These are phyloP conservation scores for Mohoua ochrocephala DNA, from an alignment of 2,113 vertebrate species.

Conservation along the genomic window DNA sequence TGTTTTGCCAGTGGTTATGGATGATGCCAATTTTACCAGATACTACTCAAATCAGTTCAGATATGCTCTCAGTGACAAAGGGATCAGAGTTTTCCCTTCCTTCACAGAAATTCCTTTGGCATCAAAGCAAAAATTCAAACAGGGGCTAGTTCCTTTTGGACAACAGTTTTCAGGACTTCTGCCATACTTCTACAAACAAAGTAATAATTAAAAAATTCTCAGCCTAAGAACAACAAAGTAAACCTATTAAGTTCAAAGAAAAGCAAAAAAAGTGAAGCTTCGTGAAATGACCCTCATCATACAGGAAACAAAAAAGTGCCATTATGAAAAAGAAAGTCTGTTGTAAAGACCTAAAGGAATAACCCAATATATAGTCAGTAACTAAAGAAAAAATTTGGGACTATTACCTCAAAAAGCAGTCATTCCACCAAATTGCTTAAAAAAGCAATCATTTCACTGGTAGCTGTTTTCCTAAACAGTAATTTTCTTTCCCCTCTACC, in stretches of 20 bases:
- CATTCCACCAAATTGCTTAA: neutral
- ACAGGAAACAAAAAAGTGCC: neutral
- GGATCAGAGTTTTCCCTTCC: neutral
- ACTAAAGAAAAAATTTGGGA: neutral
- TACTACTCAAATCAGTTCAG: neutral
- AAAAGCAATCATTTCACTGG: neutral
- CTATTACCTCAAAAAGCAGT: neutral
- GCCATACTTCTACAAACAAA: neutral
- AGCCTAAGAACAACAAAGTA: neutral
- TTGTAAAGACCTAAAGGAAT: neutral
- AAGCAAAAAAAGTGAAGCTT: neutral
- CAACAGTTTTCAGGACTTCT: neutral
- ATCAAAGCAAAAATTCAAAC: neutral
- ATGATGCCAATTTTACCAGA: neutral
- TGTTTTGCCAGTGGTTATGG: neutral
- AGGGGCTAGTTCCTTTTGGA: neutral
- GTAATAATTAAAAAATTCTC: neutral
- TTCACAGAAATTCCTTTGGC: neutral
- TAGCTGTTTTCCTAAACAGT: neutral
- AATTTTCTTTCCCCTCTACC: neutral
- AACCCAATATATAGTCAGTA: neutral
- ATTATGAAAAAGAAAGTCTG: neutral
- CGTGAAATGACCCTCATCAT: neutral
- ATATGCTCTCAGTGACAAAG: neutral
- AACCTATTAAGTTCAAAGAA: neutral